phyloP scores from a whole-genome alignment of 2,888 invertebrate genomes.

The Ichneumon xanthorius region DNA sequence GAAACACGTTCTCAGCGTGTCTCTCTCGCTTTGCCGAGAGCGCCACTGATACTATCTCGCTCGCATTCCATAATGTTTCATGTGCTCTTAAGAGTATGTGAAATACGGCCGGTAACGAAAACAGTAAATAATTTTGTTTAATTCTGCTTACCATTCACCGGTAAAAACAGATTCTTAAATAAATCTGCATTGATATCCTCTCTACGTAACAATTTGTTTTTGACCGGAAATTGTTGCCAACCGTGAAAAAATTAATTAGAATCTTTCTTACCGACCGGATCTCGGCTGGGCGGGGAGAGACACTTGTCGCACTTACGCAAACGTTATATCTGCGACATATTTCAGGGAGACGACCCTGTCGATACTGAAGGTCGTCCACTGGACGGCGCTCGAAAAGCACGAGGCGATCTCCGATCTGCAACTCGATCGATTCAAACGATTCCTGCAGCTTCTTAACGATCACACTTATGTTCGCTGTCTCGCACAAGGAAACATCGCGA shows the following conservation, averaged over 20 bases:
- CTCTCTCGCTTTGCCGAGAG: no score
- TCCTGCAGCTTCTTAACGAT: constrained; percentile 87
- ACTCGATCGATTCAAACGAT: constrained; percentile 87
- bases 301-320: background rate
- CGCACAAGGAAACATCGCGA: constrained; percentile 92
- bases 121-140: no score
- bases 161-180: no score
- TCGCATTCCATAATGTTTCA: no score
- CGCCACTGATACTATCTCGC: no score
- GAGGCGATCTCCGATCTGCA: constrained; percentile 86
- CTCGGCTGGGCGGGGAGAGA: background rate
- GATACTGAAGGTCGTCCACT: constrained; percentile 88
- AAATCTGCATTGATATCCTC: no score
- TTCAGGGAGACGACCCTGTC: constrained; percentile 89
- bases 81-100: no score
- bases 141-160: no score
- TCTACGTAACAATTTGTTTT: no score
- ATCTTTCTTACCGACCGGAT: background rate
- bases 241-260: background rate
- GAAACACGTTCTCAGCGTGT: no score
- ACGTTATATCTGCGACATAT: constrained; percentile 49
- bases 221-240: no score
- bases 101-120: no score
- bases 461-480: constrained; percentile 90
- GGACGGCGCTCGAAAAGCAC: constrained; percentile 90